A percentile compares a stretch with the other conserved stretches of the same genome.
Evolutionary conservation across 2,888 invertebrate genomes (phyloP).

Genomic region (Acleris literana): DNA sequence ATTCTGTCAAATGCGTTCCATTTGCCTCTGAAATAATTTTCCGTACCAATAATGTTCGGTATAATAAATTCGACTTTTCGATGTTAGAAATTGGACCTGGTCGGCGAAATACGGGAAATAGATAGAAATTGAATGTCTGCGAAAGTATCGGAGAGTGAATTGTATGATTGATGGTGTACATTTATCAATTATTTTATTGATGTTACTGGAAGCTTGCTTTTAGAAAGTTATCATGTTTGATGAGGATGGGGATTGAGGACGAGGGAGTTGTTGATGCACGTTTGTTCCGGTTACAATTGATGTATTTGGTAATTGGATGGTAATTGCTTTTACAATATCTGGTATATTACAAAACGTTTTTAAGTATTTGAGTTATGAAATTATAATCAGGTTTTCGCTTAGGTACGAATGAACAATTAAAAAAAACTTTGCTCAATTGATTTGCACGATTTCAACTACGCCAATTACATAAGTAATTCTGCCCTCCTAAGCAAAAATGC

Average conservation of each 20-base stretch:
- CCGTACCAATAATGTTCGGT: not conserved
- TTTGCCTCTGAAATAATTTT: conserved; percentile 4
- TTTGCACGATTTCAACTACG: too few species aligned
- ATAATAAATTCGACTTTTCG: conserved; percentile 22
- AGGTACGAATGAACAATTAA: too few species aligned
- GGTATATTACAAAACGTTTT: too few species aligned
- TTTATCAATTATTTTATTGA: conserved; percentile 35
- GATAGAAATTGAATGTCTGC: conserved; percentile 29
- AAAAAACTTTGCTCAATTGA: too few species aligned
- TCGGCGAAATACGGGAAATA: conserved; percentile 16
- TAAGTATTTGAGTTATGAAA: too few species aligned
- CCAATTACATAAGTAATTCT: too few species aligned
- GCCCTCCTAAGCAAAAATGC: too few species aligned
- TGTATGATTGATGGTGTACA: conserved; percentile 28
- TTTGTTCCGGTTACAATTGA: conserved; percentile 5
- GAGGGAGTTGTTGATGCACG: conserved; percentile 4
- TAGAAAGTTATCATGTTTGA: conserved; percentile 23
- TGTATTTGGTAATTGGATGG: too few species aligned
- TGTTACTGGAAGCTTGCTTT: conserved; percentile 15
- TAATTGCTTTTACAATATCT: too few species aligned
- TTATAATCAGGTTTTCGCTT: too few species aligned
- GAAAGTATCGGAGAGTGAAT: conserved; percentile 31
- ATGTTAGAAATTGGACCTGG: conserved; percentile 12
- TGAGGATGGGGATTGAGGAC: not conserved
- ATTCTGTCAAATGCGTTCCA: not conserved